phyloP scores from a whole-genome alignment of 35 echinoderm and acorn worm species.

The Lytechinus variegatus region DNA sequence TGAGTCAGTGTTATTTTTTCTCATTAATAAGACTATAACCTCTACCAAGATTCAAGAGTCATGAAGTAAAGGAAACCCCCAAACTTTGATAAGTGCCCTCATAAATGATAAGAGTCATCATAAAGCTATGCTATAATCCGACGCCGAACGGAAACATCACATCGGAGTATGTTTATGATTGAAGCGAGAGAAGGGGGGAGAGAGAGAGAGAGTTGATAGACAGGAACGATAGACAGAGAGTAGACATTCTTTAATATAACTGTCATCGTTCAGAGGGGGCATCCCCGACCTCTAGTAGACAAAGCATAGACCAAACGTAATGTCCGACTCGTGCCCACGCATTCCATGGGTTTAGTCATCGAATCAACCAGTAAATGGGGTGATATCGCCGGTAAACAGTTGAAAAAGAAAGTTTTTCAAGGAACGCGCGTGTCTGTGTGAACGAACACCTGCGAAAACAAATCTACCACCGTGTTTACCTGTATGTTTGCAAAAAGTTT shows the following conservation, averaged over 20 bases:
- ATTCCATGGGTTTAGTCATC: background rate
- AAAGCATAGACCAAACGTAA: background rate
- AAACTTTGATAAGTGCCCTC: background rate
- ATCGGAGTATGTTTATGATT: slow-evolving; percentile 12
- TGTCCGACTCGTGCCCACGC: background rate
- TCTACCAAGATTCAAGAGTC: background rate
- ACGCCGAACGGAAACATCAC: background rate
- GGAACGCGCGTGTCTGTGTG: background rate
- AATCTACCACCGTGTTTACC: background rate
- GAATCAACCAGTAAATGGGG: background rate
- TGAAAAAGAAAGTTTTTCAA: background rate
- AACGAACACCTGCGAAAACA: slow-evolving; percentile 1
- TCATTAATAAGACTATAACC: background rate
- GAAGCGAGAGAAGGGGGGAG: background rate
- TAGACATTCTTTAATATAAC: background rate
- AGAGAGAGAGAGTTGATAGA: background rate
- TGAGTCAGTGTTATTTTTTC: background rate
- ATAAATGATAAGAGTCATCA: background rate
- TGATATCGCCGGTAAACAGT: background rate
- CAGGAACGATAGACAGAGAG: background rate
- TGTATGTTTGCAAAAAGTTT: background rate
- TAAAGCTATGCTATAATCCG: background rate
- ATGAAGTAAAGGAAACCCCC: background rate
- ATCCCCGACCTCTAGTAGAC: background rate
- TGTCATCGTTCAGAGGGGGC: background rate